Conservation (phyloP, 2,888 invertebrate genomes). For the Coelopa pilipes region DNA sequence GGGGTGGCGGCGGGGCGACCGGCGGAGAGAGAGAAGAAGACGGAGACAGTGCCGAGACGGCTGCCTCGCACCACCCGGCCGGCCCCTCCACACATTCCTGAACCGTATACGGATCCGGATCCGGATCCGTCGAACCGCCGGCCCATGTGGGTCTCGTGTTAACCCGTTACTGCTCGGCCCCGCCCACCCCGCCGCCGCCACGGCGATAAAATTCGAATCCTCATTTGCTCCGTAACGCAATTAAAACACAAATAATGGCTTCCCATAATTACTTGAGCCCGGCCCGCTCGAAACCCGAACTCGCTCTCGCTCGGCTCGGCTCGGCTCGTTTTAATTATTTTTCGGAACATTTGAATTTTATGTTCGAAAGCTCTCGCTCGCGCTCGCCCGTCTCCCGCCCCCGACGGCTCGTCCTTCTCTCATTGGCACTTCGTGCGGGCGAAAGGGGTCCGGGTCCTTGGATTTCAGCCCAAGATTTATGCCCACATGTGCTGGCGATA, state of each 20-base stretch:
- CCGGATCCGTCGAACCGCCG: too few relatives aligned
- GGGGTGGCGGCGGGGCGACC: too few relatives aligned
- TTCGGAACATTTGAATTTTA: conserved; percentile 50
- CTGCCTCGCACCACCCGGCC: too few relatives aligned
- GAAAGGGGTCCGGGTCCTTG: not conserved
- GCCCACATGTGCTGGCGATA: not conserved
- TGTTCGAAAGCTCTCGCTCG: conserved; percentile 21
- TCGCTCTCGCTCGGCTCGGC: not conserved
- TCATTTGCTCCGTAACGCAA: conserved; percentile 48
- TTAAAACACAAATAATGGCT: conserved; percentile 48
- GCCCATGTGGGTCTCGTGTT: too few relatives aligned
- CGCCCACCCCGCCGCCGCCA: not conserved
- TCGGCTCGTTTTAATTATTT: conserved; percentile 47
- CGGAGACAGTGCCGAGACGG: too few relatives aligned
- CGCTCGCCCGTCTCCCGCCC: too few relatives aligned
- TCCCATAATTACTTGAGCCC: conserved; percentile 42
- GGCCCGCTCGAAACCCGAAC: not conserved
- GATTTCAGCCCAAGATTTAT: not conserved
- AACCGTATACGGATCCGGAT: too few relatives aligned
- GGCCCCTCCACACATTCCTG: too few relatives aligned
- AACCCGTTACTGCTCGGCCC: too few relatives aligned
- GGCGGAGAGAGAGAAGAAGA: too few relatives aligned
- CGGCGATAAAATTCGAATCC: conserved; percentile 27
- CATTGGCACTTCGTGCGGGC: not conserved
- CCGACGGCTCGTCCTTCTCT: too few relatives aligned